Percentiles rank a stretch among this genome's conserved stretches.
Evolutionary conservation across 2,113 vertebrate species (phyloP).

Genomic region (Spermophilus dauricus): DNA sequence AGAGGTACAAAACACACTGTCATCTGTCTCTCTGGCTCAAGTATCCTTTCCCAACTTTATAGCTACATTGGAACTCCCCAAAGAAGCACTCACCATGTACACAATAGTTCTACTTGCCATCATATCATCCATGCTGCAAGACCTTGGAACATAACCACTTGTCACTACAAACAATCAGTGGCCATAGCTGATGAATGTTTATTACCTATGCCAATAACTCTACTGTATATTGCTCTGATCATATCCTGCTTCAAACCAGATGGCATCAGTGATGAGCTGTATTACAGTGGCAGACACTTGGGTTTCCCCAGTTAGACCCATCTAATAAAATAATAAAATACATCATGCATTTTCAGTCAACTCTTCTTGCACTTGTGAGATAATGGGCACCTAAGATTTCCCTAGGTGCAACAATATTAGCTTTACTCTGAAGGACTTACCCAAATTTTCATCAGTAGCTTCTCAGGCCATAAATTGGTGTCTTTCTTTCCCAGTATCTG

Average conservation of each 20-base stretch:
- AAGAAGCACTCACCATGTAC: background rate
- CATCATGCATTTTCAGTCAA: background rate
- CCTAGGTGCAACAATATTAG: background rate
- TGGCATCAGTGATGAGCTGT: background rate
- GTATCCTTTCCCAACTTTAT: no score
- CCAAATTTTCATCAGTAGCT: background rate
- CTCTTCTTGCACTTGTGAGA: background rate
- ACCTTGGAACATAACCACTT: background rate
- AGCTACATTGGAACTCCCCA: background rate
- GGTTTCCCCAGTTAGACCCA: background rate
- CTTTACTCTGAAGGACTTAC: background rate
- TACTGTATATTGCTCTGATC: background rate
- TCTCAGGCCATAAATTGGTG: background rate
- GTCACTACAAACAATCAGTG: background rate
- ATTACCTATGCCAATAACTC: background rate
- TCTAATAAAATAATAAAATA: background rate
- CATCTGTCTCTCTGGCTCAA: background rate
- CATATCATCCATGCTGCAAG: no score
- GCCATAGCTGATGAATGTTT: accelerated
- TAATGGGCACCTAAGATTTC: background rate
- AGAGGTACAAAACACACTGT: background rate
- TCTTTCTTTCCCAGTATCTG: no score
- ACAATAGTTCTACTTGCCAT: background rate
- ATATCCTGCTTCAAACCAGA: background rate
- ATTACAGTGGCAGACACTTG: background rate